Conservation (phyloP, 2,888 invertebrate genomes). For the Cremastinae sp. region DNA sequence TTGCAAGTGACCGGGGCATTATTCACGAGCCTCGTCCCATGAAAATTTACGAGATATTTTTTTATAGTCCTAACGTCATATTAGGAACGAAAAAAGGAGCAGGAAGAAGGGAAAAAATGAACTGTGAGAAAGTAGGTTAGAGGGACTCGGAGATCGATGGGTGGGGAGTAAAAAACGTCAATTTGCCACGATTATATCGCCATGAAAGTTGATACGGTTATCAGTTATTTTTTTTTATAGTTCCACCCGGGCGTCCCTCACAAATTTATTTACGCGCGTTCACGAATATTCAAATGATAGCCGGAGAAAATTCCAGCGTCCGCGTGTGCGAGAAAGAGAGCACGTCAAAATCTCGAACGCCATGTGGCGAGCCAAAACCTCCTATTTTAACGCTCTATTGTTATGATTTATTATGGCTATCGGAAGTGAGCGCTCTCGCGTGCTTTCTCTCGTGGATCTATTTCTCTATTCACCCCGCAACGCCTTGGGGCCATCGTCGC, state of each 20-base stretch:
- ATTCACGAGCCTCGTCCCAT: background rate
- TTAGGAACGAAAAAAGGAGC: background rate
- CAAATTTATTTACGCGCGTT: background rate
- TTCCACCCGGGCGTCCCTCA: constrained; percentile 16
- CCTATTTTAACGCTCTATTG: constrained; percentile 75
- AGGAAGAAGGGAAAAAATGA: background rate
- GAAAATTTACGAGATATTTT: constrained; percentile 24
- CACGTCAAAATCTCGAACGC: constrained; percentile 45
- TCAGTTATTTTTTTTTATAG: constrained; percentile 52
- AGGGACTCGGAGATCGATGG: constrained; percentile 43
- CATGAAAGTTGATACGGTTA: constrained; percentile 68
- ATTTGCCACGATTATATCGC: constrained; percentile 61
- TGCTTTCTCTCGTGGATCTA: constrained; percentile 52
- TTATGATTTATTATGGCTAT: constrained; percentile 75
- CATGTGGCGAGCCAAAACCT: constrained; percentile 74
- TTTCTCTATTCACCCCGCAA: constrained; percentile 66
- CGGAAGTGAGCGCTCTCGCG: constrained; percentile 66
- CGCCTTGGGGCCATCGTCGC: constrained; percentile 68
- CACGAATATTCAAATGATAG: background rate
- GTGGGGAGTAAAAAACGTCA: constrained; percentile 46
- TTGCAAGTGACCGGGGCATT: too few relatives aligned
- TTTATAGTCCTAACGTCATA: constrained; percentile 2
- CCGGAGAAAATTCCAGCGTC: background rate
- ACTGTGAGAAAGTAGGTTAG: constrained; percentile 43
- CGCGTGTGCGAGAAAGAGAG: background rate